phyloP scores from a whole-genome alignment of 2,888 invertebrate genomes.

The Phorcus lineatus region DNA sequence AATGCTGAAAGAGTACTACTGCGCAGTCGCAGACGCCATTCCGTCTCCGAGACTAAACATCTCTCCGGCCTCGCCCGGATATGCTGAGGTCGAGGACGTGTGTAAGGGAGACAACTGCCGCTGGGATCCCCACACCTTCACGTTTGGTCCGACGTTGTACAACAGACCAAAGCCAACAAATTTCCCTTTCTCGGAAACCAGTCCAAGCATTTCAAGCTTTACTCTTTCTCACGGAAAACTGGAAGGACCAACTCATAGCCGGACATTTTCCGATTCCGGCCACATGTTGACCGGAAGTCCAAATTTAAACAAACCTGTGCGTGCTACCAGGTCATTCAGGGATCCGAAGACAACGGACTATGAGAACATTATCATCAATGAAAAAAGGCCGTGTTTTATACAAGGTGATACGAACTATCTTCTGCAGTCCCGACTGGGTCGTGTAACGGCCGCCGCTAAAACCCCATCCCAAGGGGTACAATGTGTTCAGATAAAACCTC shows the following conservation, averaged over 20 bases:
- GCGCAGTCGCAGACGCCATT: conserved; percentile 34
- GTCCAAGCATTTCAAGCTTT: not conserved
- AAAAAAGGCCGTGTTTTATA: conserved; percentile 2
- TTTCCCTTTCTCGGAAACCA: not conserved
- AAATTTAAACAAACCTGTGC: not conserved
- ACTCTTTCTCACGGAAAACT: not conserved
- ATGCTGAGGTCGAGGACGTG: conserved; percentile 36
- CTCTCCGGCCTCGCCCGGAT: conserved; percentile 31
- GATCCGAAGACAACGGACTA: not conserved
- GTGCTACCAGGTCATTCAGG: not conserved
- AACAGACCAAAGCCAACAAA: not conserved
- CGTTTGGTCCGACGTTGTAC: not conserved
- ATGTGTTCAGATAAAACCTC: not conserved
- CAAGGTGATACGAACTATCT: not conserved
- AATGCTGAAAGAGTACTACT: conserved; percentile 26
- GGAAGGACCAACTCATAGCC: not conserved
- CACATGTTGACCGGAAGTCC: not conserved
- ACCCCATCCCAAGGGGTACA: not conserved
- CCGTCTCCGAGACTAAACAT: not conserved
- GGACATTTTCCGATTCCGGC: not conserved
- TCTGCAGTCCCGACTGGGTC: not conserved
- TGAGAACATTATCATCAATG: not conserved
- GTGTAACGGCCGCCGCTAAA: not conserved
- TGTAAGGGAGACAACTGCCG: conserved; percentile 14
- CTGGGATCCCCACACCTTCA: conserved; percentile 18